These are phyloP conservation scores for Lymantria dispar DNA, from an alignment of 2,888 invertebrate species.

Conservation along the genomic window DNA sequence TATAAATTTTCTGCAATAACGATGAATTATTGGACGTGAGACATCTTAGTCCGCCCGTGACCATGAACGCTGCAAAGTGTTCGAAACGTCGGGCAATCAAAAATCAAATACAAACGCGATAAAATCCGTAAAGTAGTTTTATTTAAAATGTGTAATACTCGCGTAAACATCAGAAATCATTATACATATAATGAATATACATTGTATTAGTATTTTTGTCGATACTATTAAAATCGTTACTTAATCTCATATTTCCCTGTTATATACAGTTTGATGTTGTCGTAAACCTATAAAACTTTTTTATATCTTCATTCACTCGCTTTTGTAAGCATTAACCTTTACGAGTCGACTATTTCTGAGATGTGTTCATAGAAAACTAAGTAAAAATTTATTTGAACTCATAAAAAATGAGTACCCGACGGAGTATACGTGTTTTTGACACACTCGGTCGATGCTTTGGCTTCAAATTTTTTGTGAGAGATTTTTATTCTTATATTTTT, in stretches of 20 bases:
- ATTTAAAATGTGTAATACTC: too few species aligned
- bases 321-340: slow-evolving; percentile 30
- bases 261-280: slow-evolving; percentile 32
- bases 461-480: neutral
- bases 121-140: too few species aligned
- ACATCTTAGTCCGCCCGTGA: too few species aligned
- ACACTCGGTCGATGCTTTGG: slow-evolving; percentile 5
- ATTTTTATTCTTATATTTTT: neutral
- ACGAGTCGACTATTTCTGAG: slow-evolving; percentile 18
- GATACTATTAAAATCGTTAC: slow-evolving; percentile 5
- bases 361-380: slow-evolving; percentile 27
- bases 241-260: slow-evolving; percentile 28
- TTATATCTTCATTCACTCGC: slow-evolving; percentile 24
- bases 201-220: too few species aligned
- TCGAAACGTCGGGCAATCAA: too few species aligned
- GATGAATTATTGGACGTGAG: too few species aligned
- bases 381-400: slow-evolving; percentile 14
- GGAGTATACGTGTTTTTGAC: neutral
- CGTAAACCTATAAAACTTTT: slow-evolving; percentile 31
- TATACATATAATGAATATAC: too few species aligned
- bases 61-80: too few species aligned
- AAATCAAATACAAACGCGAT: too few species aligned
- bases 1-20: too few species aligned
- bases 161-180: too few species aligned
- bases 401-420: slow-evolving; percentile 10